phyloP scores from a whole-genome alignment of 2,888 invertebrate species.

The Chaitophorus viminalis region DNA sequence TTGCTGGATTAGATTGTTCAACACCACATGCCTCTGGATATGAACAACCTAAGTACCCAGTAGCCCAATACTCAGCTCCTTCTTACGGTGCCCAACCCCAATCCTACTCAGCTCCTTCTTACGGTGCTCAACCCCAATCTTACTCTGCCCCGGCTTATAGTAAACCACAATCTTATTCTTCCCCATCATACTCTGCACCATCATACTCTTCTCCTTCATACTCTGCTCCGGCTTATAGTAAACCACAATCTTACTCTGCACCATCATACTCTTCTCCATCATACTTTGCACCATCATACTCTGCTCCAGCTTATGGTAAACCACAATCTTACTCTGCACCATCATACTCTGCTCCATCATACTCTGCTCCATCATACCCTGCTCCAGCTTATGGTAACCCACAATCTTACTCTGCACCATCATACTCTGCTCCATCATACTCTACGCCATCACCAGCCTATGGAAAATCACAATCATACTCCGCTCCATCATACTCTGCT shows the following conservation, averaged over 20 bases:
- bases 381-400: neutral
- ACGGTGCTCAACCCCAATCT: constrained; percentile 44
- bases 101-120: constrained; percentile 50
- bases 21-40: constrained; percentile 25
- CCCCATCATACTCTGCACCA: constrained; percentile 37
- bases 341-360: neutral
- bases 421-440: constrained; percentile 10
- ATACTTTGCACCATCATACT: constrained; percentile 5
- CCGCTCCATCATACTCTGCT: constrained; percentile 22
- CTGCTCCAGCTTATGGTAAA: constrained; percentile 27
- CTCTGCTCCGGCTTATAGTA: constrained; percentile 21
- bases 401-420: constrained; percentile 19
- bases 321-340: neutral
- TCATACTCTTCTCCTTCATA: constrained; percentile 37
- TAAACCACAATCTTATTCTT: constrained; percentile 28
- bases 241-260: constrained; percentile 22
- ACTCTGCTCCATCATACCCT: constrained; percentile 19
- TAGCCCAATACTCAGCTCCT: constrained; percentile 35
- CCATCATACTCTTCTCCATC: constrained; percentile 9
- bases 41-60: constrained; percentile 18
- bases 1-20: constrained; percentile 42
- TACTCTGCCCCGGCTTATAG: constrained; percentile 42
- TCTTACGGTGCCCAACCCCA: constrained; percentile 49
- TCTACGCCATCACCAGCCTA: constrained; percentile 20
- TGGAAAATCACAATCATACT: constrained; percentile 8